Base-by-base conservation (phyloP, 2,888 invertebrate genomes). In the Chymomyza fuscimana region DNA sequence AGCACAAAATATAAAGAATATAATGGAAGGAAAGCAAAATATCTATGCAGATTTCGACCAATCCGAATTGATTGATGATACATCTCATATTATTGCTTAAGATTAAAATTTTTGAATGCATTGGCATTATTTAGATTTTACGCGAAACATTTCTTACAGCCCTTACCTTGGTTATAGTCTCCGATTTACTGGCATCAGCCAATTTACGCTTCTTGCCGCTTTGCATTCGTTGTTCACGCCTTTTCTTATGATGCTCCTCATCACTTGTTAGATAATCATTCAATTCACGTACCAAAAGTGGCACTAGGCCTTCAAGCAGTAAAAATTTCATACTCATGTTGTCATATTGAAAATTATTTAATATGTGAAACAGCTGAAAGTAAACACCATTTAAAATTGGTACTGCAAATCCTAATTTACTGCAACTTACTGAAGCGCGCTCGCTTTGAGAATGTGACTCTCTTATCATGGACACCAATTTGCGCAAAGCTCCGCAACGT, bases 291-390 rank as follows among this genome's bases (percentile, higher is more conserved):
- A 94, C 91, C 66, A 94, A 84, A 77, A 93, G 92, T 1, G 93
- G 91, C 4, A 93, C 93, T 67, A 92, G 92, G 66, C 93, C 93
- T 77, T 93, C 93, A 82, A 93, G 92, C 68, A 93, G 90, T 92
- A 94, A 92, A 69, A 92, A 92, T 61, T 93, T 92, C 72, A 89
- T 82, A 56, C 94, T 93, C 67, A 91, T 87, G 54, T 93, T 90
- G 70, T 93, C 91, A 60, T 90, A 87, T 73, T 90, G 91, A 65
- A 93, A 93, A 84, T 93, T 92, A 58, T 93, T 93, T 89, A 92
- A 81, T 86, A 93, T 86, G 82, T 87, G 86, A 46, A 91, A 87
- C 40, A 91, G 81, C 89, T 88, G 12, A 59, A 63, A 58, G 16
- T 19, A 62, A n/a, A 60, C 22, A 4, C 7, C 16, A 54, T 16